Evolutionary conservation across 2,113 vertebrate species (phyloP).

Genomic region (Daubentonia madagascariensis): DNA sequence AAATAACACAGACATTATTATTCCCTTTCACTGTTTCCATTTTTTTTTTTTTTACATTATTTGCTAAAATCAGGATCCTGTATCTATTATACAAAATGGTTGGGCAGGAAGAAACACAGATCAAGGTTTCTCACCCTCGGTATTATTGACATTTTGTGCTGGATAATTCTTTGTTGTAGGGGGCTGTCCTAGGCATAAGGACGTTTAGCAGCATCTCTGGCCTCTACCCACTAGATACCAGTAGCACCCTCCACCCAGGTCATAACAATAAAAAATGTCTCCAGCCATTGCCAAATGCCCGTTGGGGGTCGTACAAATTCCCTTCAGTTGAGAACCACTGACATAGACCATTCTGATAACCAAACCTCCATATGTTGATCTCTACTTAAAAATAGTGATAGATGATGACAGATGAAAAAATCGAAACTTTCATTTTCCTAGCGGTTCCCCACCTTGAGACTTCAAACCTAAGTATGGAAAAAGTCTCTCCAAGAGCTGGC

Average conservation of each 20-base stretch:
- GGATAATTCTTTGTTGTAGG: background rate
- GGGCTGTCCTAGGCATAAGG: background rate
- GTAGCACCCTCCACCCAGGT: background rate
- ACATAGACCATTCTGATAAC: background rate
- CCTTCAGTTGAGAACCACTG: background rate
- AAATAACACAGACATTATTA: background rate
- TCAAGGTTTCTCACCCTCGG: background rate
- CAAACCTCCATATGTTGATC: background rate
- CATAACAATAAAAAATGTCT: background rate
- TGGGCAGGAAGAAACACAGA: background rate
- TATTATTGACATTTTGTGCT: background rate
- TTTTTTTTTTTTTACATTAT: background rate
- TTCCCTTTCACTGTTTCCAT: background rate
- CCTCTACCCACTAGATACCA: background rate
- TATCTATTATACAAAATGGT: background rate
- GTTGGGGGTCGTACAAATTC: background rate
- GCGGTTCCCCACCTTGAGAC: background rate
- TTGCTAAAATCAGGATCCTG: background rate
- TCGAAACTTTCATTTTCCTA: background rate
- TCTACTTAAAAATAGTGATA: background rate
- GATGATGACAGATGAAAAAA: background rate
- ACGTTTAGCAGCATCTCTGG: background rate
- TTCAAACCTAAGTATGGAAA: background rate
- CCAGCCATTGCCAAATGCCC: background rate
- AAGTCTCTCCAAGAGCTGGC: background rate